These are phyloP conservation scores for Leptogaster cylindrica DNA, from an alignment of 2,888 invertebrate genomes.

Conservation along the genomic window DNA sequence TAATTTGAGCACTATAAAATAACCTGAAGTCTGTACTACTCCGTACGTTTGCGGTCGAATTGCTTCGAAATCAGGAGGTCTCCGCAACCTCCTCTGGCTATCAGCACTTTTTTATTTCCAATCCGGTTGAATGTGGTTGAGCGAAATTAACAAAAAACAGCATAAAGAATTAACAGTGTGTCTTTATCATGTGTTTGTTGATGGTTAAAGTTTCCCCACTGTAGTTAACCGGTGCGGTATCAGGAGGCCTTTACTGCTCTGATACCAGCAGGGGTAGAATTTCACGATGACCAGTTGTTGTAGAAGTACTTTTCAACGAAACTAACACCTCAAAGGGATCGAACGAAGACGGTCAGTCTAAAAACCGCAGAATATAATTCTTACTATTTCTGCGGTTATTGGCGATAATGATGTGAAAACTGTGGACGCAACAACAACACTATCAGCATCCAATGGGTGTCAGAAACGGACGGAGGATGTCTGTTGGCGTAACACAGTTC, in stretches of 20 bases:
- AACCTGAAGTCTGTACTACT: no score
- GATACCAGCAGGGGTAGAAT: constrained; percentile 18
- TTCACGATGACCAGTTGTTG: constrained; percentile 15
- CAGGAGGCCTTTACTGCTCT: background rate
- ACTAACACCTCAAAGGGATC: constrained; percentile 6
- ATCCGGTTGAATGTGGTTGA: constrained; percentile 9
- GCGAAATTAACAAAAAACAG: no score
- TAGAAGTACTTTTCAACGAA: constrained; percentile 9
- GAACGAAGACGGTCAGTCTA: constrained; percentile 1
- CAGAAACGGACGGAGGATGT: no score
- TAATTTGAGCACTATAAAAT: constrained; percentile 31
- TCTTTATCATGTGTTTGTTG: constrained; percentile 8
- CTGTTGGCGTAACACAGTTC: background rate
- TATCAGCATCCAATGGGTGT: no score
- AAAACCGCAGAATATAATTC: constrained; percentile 32
- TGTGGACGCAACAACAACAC: no score
- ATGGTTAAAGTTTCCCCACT: constrained; percentile 12
- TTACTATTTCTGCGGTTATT: background rate
- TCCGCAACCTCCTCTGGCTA: constrained; percentile 4
- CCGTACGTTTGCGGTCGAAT: constrained; percentile 15
- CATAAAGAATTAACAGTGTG: no score
- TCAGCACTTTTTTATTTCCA: constrained; percentile 6
- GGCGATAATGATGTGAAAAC: background rate
- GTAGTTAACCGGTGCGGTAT: background rate
- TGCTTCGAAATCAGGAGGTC: constrained; percentile 14